Percentiles rank a stretch among this genome's conserved stretches.
phyloP scores from a whole-genome alignment of 2,113 vertebrate species.

The Hippocampus mohnikei region DNA sequence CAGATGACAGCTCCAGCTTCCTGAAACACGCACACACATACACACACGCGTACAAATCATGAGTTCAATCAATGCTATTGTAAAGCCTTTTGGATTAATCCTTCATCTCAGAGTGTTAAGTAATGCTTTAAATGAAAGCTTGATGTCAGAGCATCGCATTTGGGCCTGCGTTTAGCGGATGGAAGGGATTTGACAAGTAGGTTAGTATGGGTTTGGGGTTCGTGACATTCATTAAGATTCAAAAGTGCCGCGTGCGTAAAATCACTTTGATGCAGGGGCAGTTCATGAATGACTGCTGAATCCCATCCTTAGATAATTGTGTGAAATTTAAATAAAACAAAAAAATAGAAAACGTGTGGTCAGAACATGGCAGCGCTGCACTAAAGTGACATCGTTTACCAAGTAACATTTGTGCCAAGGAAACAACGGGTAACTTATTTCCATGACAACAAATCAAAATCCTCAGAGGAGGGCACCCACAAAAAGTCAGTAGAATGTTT shows the following conservation, averaged over 20 bases:
- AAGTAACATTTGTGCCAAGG: slow-evolving; percentile 63
- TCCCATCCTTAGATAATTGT: background rate
- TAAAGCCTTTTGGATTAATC: slow-evolving; percentile 58
- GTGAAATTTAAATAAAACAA: slow-evolving; percentile 7
- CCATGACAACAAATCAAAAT: slow-evolving; percentile 58
- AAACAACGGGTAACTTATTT: slow-evolving; percentile 54
- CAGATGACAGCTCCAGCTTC: slow-evolving; percentile 93
- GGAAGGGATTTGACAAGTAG: slow-evolving; percentile 50
- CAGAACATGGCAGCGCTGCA: slow-evolving; percentile 51
- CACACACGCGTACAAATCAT: slow-evolving; percentile 36
- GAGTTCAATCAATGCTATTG: slow-evolving; percentile 53
- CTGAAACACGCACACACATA: slow-evolving; percentile 60
- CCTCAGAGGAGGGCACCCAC: slow-evolving; percentile 22
- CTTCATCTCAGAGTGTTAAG: slow-evolving; percentile 49
- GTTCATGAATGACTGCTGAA: background rate
- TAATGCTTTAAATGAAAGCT: slow-evolving; percentile 62
- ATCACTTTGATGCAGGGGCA: background rate
- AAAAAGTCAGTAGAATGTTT: slow-evolving; percentile 1
- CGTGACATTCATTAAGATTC: slow-evolving; percentile 57
- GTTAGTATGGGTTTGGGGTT: slow-evolving; percentile 49
- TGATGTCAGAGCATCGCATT: slow-evolving; percentile 46
- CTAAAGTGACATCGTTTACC: slow-evolving; percentile 41
- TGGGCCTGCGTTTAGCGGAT: slow-evolving; percentile 32
- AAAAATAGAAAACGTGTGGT: slow-evolving; percentile 32
- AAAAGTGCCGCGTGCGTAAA: background rate